Conservation (phyloP, 2,888 invertebrate species). For the Diarsia brunnea region DNA sequence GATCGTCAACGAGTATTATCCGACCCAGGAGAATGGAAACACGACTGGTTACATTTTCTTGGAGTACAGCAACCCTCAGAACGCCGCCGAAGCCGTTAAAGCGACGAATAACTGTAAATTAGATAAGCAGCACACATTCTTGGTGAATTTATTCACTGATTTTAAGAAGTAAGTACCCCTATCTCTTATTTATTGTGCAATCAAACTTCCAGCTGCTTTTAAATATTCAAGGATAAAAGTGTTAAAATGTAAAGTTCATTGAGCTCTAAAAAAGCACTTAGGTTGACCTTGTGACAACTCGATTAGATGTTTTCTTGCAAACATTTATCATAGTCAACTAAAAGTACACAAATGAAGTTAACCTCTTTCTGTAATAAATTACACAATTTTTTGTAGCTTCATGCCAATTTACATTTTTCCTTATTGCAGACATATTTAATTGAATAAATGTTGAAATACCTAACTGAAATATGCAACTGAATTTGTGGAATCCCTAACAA, state of each 20-base stretch:
- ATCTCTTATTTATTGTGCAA: background rate
- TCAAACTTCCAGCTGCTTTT: background rate
- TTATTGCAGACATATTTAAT: background rate
- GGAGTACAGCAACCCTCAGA: slow-evolving; percentile 95
- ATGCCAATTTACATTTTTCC: slow-evolving; percentile 3
- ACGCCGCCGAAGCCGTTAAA: slow-evolving; percentile 97
- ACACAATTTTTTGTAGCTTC: background rate
- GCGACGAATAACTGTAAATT: slow-evolving; percentile 97
- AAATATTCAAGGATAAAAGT: background rate
- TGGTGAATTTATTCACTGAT: slow-evolving; percentile 98
- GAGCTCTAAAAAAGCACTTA: background rate
- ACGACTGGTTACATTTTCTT: slow-evolving; percentile 98
- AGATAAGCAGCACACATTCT: slow-evolving; percentile 98
- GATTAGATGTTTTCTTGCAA: slow-evolving; percentile 2
- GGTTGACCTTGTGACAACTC: slow-evolving; percentile 4
- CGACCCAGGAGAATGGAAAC: slow-evolving; percentile 94
- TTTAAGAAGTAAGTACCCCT: slow-evolving; percentile 95
- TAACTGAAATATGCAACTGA: background rate
- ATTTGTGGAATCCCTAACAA: background rate
- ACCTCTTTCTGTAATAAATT: background rate
- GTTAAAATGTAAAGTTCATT: slow-evolving; percentile 23
- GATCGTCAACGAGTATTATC: slow-evolving; percentile 97
- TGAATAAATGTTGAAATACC: background rate
- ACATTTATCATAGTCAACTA: background rate
- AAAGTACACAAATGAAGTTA: background rate